phyloP scores from a whole-genome alignment of 1,140 invertebrate genomes.

The Stenopsyche tienmushanensis region DNA sequence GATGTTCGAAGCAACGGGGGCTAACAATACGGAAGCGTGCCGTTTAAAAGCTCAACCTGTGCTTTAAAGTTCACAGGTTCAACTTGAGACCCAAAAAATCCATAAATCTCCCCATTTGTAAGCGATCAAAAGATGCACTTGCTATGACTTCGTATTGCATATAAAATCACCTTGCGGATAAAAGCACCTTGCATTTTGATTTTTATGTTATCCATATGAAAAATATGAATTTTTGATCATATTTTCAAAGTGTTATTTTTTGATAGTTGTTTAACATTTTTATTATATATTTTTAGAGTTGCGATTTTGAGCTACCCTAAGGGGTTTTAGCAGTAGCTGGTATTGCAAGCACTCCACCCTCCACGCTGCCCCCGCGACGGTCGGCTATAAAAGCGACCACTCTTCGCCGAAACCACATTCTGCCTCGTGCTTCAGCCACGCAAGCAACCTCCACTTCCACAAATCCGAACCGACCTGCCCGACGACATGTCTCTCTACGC shows the following conservation, averaged over 20 bases:
- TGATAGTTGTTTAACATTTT: too few species aligned
- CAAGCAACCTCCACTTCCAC: conserved; percentile 18
- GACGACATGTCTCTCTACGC: conserved; percentile 54
- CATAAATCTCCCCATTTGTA: too few species aligned
- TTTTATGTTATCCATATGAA: too few species aligned
- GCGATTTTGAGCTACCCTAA: conserved; percentile 13
- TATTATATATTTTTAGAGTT: background rate
- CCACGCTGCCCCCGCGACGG: conserved; percentile 9
- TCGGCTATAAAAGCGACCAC: conserved; percentile 26
- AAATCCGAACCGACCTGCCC: conserved; percentile 12
- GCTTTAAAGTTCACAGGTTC: conserved; percentile 5
- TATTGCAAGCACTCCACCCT: background rate
- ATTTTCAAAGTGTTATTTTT: too few species aligned
- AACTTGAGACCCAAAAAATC: conserved; percentile 4
- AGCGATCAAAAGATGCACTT: background rate
- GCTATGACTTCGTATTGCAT: background rate
- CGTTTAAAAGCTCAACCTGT: background rate
- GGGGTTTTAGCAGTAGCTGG: background rate
- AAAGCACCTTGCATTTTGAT: too few species aligned
- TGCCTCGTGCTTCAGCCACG: conserved; percentile 26
- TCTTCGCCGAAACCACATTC: conserved; percentile 26
- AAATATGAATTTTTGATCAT: too few species aligned
- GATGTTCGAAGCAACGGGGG: background rate
- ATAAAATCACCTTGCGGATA: too few species aligned
- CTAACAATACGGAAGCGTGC: conserved; percentile 12